phyloP scores from a whole-genome alignment of 2,888 invertebrate species.

The Agonopterix heracliana region DNA sequence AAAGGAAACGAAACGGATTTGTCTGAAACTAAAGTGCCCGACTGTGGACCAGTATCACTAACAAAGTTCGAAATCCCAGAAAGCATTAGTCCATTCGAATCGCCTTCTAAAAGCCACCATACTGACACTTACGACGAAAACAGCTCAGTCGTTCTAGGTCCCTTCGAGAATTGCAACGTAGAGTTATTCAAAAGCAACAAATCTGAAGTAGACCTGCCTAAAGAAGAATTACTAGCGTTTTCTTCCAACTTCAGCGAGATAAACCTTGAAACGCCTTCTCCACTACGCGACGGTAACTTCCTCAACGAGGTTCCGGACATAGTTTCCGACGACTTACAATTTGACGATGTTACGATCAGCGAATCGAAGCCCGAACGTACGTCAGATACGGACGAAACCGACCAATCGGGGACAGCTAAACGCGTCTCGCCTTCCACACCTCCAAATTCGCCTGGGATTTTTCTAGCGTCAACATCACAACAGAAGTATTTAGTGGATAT shows the following conservation, averaged over 20 bases:
- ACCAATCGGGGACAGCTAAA: slow-evolving; percentile 51
- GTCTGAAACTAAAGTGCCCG: slow-evolving; percentile 38
- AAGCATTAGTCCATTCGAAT: slow-evolving; percentile 58
- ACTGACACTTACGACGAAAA: slow-evolving; percentile 68
- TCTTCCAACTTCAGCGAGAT: slow-evolving; percentile 74
- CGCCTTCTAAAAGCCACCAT: slow-evolving; percentile 62
- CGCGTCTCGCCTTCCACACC: slow-evolving; percentile 59
- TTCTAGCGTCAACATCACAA: slow-evolving; percentile 54
- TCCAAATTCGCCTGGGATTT: slow-evolving; percentile 63
- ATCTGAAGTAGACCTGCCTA: slow-evolving; percentile 57
- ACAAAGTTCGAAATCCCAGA: slow-evolving; percentile 52
- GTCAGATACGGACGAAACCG: slow-evolving; percentile 39
- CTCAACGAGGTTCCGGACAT: slow-evolving; percentile 64
- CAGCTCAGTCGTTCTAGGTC: slow-evolving; percentile 75
- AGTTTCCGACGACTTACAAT: slow-evolving; percentile 49
- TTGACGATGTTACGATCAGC: slow-evolving; percentile 46
- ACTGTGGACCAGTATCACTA: slow-evolving; percentile 23
- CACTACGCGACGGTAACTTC: slow-evolving; percentile 62
- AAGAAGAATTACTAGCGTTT: slow-evolving; percentile 69
- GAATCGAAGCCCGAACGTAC: slow-evolving; percentile 37
- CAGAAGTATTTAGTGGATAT: slow-evolving; percentile 58
- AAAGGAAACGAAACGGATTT: slow-evolving; percentile 29
- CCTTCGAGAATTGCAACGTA: slow-evolving; percentile 73
- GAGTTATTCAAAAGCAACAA: slow-evolving; percentile 71
- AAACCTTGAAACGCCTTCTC: slow-evolving; percentile 65